phyloP scores from a whole-genome alignment of 2,888 invertebrate genomes.

The Phytoseiulus persimilis region DNA sequence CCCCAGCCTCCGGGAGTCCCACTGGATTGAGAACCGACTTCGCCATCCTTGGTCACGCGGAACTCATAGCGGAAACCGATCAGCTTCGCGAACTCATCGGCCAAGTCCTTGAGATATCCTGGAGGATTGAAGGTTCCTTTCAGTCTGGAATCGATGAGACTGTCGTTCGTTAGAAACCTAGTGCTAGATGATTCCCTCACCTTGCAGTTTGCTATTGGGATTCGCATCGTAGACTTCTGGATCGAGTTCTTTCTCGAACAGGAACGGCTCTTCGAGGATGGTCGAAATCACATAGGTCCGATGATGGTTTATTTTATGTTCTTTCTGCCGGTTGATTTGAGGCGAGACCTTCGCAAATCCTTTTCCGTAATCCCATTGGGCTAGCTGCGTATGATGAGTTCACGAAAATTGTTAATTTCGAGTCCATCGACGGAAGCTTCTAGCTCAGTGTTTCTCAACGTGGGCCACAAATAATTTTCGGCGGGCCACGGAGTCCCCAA shows the following conservation, averaged over 20 bases:
- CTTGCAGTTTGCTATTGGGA: slow-evolving; percentile 21
- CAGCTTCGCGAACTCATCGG: slow-evolving; percentile 22
- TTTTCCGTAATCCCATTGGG: slow-evolving; percentile 28
- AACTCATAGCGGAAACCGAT: slow-evolving; percentile 28
- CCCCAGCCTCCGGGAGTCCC: slow-evolving; percentile 22
- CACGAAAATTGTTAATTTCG: no score
- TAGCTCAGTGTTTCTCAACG: no score
- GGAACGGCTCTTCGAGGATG: slow-evolving; percentile 9
- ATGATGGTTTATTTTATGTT: not conserved
- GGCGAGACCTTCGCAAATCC: slow-evolving; percentile 9
- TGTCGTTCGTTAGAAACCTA: not conserved
- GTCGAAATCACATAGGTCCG: slow-evolving; percentile 23
- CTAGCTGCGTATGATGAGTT: not conserved
- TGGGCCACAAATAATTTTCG: no score
- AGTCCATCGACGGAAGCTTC: no score
- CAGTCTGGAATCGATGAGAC: not conserved
- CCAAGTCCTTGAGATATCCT: slow-evolving; percentile 25
- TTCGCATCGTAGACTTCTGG: not conserved
- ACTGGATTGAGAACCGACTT: slow-evolving; percentile 18
- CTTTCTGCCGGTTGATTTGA: slow-evolving; percentile 20
- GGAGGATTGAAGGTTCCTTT: not conserved
- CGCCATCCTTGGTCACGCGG: slow-evolving; percentile 11
- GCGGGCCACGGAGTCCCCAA: no score
- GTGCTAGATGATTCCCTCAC: not conserved
- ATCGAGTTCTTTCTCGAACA: not conserved